Conservation (phyloP, 2,888 invertebrate genomes). For the Argyresthia goedartella region DNA sequence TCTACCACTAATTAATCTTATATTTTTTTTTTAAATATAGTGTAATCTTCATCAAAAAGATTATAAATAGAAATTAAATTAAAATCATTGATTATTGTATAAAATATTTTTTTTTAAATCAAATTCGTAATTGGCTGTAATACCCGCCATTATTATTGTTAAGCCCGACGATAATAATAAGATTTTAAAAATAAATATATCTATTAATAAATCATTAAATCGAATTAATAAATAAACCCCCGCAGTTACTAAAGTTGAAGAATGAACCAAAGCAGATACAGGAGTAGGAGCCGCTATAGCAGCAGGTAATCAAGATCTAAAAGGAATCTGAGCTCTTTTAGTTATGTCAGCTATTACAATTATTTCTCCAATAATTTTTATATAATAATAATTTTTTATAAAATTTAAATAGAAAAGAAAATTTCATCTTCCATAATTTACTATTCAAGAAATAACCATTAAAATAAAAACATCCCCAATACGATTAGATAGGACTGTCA, state of each 20-base stretch:
- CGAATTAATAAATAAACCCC: slow-evolving; percentile 82
- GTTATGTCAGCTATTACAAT: slow-evolving; percentile 74
- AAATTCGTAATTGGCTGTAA: slow-evolving; percentile 74
- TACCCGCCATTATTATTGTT: slow-evolving; percentile 73
- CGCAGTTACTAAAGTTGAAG: slow-evolving; percentile 83
- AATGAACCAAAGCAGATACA: slow-evolving; percentile 81
- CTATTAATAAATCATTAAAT: slow-evolving; percentile 65
- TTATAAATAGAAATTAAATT: slow-evolving; percentile 57
- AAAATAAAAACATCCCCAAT: slow-evolving; percentile 79
- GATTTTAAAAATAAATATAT: slow-evolving; percentile 46
- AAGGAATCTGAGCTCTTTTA: slow-evolving; percentile 86
- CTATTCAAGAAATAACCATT: slow-evolving; percentile 68
- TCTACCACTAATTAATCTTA: slow-evolving; percentile 65
- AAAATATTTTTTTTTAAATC: slow-evolving; percentile 81
- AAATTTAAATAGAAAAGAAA: slow-evolving; percentile 66
- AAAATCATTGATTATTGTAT: slow-evolving; percentile 58
- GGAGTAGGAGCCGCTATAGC: slow-evolving; percentile 85
- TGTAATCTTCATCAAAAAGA: slow-evolving; percentile 58
- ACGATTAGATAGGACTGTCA: slow-evolving; percentile 80
- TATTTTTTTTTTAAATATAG: slow-evolving; percentile 62
- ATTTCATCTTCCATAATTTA: slow-evolving; percentile 68
- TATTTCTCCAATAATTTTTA: slow-evolving; percentile 49
- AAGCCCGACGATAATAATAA: slow-evolving; percentile 68
- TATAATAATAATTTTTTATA: slow-evolving; percentile 49
- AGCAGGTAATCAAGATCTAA: slow-evolving; percentile 81